phyloP scores from a whole-genome alignment of 2,113 vertebrate genomes.

The Hiodon tergisus region DNA sequence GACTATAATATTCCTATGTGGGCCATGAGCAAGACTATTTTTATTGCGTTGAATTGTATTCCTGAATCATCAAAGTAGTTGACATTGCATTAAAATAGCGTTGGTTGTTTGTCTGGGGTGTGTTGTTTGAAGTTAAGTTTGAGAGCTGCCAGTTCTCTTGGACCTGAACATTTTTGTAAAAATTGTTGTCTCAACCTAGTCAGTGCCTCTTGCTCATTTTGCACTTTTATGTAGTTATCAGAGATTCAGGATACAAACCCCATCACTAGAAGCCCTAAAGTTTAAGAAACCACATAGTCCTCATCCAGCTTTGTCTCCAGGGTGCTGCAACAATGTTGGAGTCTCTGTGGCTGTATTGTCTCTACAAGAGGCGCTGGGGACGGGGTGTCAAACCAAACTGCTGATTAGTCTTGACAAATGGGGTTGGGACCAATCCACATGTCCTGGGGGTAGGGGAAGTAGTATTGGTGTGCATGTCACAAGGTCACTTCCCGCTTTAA shows the following conservation, averaged over 20 bases:
- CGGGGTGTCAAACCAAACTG: neutral
- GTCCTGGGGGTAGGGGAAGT: neutral
- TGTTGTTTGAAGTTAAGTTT: neutral
- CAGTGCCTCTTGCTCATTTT: too few relatives aligned
- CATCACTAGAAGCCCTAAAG: too few relatives aligned
- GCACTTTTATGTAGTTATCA: neutral
- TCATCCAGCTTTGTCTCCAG: neutral
- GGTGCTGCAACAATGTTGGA: neutral
- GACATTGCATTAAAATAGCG: too few relatives aligned
- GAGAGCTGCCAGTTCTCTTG: neutral
- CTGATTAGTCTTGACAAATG: constrained; percentile 5
- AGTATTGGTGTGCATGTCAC: neutral
- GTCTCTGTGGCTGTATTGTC: neutral
- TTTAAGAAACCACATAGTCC: too few relatives aligned
- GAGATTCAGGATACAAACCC: neutral
- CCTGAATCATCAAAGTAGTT: too few relatives aligned
- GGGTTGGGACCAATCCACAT: constrained; percentile 6
- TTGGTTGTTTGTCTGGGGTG: neutral
- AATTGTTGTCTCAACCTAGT: neutral
- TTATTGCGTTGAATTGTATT: too few relatives aligned
- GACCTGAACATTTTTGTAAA: neutral
- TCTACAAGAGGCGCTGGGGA: neutral
- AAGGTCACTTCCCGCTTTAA: constrained; percentile 9
- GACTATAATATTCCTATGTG: too few relatives aligned
- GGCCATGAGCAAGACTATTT: too few relatives aligned